Evolutionary conservation across 2,888 invertebrate species (phyloP).

Genomic region (Rhorus exstirpatorius): DNA sequence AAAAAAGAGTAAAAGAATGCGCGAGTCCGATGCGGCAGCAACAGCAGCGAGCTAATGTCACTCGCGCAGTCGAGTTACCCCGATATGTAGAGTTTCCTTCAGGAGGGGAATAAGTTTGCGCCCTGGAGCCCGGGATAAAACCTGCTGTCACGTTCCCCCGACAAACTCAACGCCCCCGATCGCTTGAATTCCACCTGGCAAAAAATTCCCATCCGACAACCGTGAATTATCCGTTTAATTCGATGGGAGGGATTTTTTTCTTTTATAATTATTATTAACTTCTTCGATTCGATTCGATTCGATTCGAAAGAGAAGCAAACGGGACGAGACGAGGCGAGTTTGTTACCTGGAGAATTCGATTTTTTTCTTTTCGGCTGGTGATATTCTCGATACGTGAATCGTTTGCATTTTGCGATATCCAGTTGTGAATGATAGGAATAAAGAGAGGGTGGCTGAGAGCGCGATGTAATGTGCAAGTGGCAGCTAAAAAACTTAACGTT

Average conservation of each 20-base stretch:
- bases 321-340: conserved; percentile 7
- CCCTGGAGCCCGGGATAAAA: conserved; percentile 52
- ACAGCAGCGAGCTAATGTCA: conserved; percentile 59
- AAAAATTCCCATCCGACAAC: conserved; percentile 56
- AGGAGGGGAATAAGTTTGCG: too few species aligned
- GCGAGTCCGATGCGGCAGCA: conserved; percentile 34
- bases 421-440: conserved; percentile 20
- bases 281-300: conserved; percentile 26
- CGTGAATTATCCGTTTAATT: conserved; percentile 67
- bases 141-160: conserved; percentile 48
- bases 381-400: conserved; percentile 58
- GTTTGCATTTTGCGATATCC: conserved; percentile 57
- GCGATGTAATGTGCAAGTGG: conserved; percentile 15
- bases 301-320: neutral
- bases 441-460: neutral
- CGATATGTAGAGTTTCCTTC: conserved; percentile 60
- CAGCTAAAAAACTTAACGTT: conserved; percentile 48
- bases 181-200: conserved; percentile 46
- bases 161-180: conserved; percentile 52
- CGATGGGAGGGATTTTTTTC: conserved; percentile 28
- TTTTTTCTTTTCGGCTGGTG: conserved; percentile 15
- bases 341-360: neutral
- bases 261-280: conserved; percentile 26
- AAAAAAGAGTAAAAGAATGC: conserved; percentile 45
- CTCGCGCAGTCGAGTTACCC: conserved; percentile 56